phyloP scores from a whole-genome alignment of 2,797 vertebrate genomes.

The Rachycentron canadum region DNA sequence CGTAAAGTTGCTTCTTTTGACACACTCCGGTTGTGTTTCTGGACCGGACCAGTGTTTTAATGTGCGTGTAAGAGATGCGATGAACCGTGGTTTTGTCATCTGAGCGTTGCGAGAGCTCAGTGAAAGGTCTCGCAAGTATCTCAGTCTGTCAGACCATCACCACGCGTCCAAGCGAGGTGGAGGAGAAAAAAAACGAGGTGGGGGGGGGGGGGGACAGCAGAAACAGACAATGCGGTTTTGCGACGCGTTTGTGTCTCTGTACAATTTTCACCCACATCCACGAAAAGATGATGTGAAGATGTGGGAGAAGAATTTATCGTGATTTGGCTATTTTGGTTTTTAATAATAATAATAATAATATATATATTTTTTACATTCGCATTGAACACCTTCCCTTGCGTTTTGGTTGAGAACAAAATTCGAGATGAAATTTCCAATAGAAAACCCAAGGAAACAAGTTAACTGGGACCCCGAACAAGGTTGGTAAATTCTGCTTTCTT shows the following conservation, averaged over 20 bases:
- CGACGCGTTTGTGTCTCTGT: slow-evolving; percentile 55
- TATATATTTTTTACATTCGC: slow-evolving; percentile 64
- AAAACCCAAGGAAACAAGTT: slow-evolving; percentile 97
- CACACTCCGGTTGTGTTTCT: slow-evolving; percentile 33
- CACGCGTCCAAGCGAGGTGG: slow-evolving; percentile 63
- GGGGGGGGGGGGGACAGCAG: slow-evolving; percentile 35
- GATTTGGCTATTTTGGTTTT: slow-evolving; percentile 71
- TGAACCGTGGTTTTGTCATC: slow-evolving; percentile 57
- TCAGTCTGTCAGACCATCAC: slow-evolving; percentile 56
- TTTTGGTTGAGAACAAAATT: slow-evolving; percentile 82
- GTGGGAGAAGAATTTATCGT: slow-evolving; percentile 67
- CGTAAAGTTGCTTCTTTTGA: slow-evolving; percentile 68
- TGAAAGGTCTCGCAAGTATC: slow-evolving; percentile 57
- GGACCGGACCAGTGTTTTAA: slow-evolving; percentile 49
- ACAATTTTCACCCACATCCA: slow-evolving; percentile 63
- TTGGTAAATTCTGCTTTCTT: slow-evolving; percentile 82
- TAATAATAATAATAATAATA: no score
- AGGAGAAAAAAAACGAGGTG: slow-evolving; percentile 20
- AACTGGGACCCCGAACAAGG: slow-evolving; percentile 97
- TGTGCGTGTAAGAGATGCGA: slow-evolving; percentile 28
- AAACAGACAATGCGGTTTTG: slow-evolving; percentile 75
- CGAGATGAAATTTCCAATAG: slow-evolving; percentile 99
- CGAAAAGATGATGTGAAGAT: slow-evolving; percentile 62
- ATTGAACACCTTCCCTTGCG: slow-evolving; percentile 44
- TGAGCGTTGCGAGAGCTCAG: slow-evolving; percentile 44